Evolutionary conservation across 2,888 invertebrate genomes (phyloP).

Genomic region (Ariolimax columbianus): DNA sequence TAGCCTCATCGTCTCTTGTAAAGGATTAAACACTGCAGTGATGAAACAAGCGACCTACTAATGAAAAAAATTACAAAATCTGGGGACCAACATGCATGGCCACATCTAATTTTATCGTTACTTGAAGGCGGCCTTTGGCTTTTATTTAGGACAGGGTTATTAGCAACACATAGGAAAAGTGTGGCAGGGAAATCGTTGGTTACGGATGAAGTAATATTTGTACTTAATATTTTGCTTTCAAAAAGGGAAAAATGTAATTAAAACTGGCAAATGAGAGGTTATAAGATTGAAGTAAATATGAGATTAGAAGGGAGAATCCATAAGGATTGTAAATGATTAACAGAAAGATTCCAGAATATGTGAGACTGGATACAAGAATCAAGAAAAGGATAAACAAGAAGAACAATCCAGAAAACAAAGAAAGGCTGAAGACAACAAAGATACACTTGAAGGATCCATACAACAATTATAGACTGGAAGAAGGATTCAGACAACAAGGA

Average conservation of each 20-base stretch:
- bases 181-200: neutral
- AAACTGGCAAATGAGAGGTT: neutral
- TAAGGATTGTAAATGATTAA: no score
- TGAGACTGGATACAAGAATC: no score
- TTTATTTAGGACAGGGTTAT: neutral
- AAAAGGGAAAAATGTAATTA: neutral
- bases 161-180: neutral
- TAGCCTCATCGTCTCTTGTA: no score
- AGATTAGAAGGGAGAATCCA: neutral
- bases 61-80: neutral
- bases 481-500: no score
- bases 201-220: neutral
- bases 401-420: no score
- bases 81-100: slow-evolving; percentile 14
- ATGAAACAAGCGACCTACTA: neutral
- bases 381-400: no score
- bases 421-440: no score
- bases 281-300: neutral
- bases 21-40: no score
- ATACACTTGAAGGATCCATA: no score
- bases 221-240: neutral
- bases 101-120: neutral
- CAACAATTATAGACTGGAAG: no score
- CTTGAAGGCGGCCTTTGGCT: neutral
- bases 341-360: no score